Conservation (phyloP, 2,888 invertebrate species). For the Drosophila dives region DNA sequence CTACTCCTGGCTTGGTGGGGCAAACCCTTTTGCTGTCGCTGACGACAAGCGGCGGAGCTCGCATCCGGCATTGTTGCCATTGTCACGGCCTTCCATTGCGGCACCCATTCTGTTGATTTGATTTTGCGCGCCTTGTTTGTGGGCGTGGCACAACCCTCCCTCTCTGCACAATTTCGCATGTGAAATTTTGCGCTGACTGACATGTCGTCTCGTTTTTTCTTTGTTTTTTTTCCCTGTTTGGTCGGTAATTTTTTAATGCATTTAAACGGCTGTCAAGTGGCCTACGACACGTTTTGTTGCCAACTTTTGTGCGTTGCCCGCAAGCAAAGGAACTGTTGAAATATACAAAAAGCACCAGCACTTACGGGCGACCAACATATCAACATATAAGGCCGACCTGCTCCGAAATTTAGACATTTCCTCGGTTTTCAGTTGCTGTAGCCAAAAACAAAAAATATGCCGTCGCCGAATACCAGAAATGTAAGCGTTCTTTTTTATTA, state of each 20-base stretch:
- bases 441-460: conserved; percentile 41
- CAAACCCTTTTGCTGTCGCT: no score
- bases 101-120: no score
- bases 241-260: conserved; percentile 74
- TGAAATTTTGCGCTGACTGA: conserved; percentile 58
- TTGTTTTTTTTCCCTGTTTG: conserved; percentile 31
- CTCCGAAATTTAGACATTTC: conserved; percentile 64
- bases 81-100: no score
- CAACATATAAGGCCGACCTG: conserved; percentile 17
- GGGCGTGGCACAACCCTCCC: no score
- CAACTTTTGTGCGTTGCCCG: conserved; percentile 43
- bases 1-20: no score
- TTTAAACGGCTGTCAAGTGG: conserved; percentile 79
- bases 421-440: conserved; percentile 33
- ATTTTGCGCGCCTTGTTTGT: no score
- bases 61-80: no score
- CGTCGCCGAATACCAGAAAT: conserved; percentile 37
- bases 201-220: conserved; percentile 39
- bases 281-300: conserved; percentile 43
- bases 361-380: conserved; percentile 25
- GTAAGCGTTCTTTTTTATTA: conserved; percentile 11
- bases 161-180: no score
- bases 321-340: conserved; percentile 47
- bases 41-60: no score
- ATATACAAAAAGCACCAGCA: conserved; percentile 57